Base-by-base conservation (phyloP, 2,113 vertebrate species). In the Hepsetus odoe region DNA sequence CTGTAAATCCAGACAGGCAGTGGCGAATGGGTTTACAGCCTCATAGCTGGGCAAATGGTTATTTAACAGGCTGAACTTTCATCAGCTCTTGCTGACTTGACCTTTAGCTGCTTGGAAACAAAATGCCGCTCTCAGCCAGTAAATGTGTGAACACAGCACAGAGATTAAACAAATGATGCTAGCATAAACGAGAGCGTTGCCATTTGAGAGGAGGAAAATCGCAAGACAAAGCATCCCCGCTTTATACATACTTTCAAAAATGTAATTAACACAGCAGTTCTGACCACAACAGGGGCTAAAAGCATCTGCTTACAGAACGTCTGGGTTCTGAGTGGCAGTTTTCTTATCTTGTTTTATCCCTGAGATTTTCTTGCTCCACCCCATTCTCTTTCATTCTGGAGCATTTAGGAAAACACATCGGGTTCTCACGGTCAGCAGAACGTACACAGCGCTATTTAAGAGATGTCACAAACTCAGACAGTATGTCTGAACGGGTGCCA, bases 391-490 rank as follows among this genome's bases (percentile, higher is more conserved):
- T 70, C 30, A 30, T n/a, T 70, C 26, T 56, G 40, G 40, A 59
- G 13, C 77, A 75, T 82, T 85, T 80, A 32, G 28, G 72, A 44
- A 53, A 40, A 7, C 20, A 56, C n/a, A 86, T 85, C 74, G 35
- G 68, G 80, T 84, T 59, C 79, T 83, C 86, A 87, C 86, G 58
- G 80, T 81, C 76, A 42, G 59, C 84, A 82, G 77, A 85, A 79
- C 83, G 66, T 85, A 78, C 75, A 82, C 73, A 73, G 53, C 62
- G 55, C 62, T 75, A 64, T 72, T 56, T 80, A 53, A 76, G 74
- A 77, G 73, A 70, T 72, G 78, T 9, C 22, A 59, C 82, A 84
- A 80, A 85, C 70, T 42, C 61, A 81, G 18, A 62, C 66, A 61
- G 53, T 40, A 22, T 44, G 11, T 22, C 70, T 88, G 86, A 89